Conservation (phyloP, 2,113 vertebrate species). For the Scomber colias region DNA sequence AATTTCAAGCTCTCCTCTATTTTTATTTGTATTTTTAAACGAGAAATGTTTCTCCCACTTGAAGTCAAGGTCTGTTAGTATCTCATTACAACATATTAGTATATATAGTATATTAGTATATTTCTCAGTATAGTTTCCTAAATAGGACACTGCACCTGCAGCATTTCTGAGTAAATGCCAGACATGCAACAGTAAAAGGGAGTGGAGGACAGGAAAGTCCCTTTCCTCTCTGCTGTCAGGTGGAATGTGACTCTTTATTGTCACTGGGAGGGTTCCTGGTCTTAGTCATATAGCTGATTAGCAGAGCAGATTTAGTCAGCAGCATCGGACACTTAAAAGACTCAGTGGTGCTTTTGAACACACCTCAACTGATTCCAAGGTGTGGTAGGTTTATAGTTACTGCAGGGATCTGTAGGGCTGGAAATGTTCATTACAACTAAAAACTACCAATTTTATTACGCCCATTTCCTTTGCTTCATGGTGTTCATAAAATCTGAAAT, state of each 20-base stretch:
- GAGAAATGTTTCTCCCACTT: background rate
- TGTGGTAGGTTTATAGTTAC: conserved; percentile 13
- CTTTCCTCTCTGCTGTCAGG: conserved; percentile 67
- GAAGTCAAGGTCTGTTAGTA: background rate
- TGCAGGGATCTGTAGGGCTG: too few species aligned
- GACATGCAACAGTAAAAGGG: conserved; percentile 39
- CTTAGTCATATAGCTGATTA: conserved; percentile 69
- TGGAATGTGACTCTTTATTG: conserved; percentile 68
- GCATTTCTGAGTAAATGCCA: conserved; percentile 59
- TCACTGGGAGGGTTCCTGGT: conserved; percentile 38
- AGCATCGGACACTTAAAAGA: conserved; percentile 41
- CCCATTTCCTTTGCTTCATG: background rate
- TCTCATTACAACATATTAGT: background rate
- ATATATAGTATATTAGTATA: background rate
- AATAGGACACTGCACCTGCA: background rate
- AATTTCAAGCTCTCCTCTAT: conserved; percentile 9
- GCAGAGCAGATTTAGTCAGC: conserved; percentile 12
- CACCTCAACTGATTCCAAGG: conserved; percentile 51
- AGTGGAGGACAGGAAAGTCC: conserved; percentile 73
- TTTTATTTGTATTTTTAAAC: background rate
- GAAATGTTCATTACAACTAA: background rate
- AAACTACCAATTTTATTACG: background rate
- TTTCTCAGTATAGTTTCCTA: conserved; percentile 19
- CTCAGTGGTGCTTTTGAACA: conserved; percentile 47
- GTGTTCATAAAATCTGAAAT: background rate